A percentile compares a stretch with the other conserved stretches of the same genome.
Evolutionary conservation across 2,797 vertebrate species (phyloP).

Genomic region (Prionace glauca): DNA sequence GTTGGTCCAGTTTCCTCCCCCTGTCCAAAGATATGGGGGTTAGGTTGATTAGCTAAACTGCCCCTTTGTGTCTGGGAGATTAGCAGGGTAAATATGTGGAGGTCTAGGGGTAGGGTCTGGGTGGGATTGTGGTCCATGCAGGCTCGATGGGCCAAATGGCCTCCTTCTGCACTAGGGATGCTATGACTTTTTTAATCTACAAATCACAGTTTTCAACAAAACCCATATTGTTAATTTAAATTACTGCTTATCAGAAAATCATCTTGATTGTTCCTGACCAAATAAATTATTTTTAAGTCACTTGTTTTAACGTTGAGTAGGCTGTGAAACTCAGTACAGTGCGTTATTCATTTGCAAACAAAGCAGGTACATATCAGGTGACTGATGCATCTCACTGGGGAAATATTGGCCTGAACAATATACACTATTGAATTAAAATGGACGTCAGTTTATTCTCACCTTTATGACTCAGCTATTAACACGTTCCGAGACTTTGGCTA

Average conservation of each 20-base stretch:
- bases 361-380: conserved; percentile 16
- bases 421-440: conserved; percentile 27
- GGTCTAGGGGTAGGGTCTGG: no score
- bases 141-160: no score
- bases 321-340: not conserved
- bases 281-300: not conserved
- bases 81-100: no score
- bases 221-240: conserved; percentile 15
- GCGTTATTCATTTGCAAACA: conserved; percentile 30
- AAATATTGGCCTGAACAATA: conserved; percentile 21
- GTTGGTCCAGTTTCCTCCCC: no score
- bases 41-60: no score
- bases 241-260: conserved; percentile 1
- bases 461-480: conserved; percentile 34
- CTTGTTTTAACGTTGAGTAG: not conserved
- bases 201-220: not conserved
- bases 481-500: conserved; percentile 15
- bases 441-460: conserved; percentile 37
- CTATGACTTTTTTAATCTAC: not conserved
- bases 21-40: no score
- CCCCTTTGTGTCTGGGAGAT: no score
- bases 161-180: not conserved
- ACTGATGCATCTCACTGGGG: conserved; percentile 15
- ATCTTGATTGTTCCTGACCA: not conserved
- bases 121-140: no score